These are phyloP conservation scores for Archips xylosteana DNA, from an alignment of 2,888 invertebrate species.

Conservation along the genomic window DNA sequence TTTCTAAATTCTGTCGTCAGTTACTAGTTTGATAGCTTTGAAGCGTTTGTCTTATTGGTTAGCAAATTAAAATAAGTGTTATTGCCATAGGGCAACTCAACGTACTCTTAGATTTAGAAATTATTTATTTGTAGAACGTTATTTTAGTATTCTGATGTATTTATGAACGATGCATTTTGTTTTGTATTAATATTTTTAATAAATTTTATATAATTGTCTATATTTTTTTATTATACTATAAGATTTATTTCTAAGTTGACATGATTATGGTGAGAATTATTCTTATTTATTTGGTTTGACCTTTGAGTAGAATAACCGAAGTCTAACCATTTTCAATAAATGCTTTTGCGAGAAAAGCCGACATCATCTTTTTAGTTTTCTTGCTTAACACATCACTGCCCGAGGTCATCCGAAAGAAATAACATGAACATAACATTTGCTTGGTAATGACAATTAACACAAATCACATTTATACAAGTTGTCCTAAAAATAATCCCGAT, in stretches of 20 bases:
- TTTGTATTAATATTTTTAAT: constrained; percentile 10
- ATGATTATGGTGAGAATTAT: constrained; percentile 26
- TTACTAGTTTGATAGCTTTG: too few species aligned
- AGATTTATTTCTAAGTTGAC: neutral
- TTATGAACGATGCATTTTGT: constrained; percentile 16
- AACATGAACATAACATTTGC: neutral
- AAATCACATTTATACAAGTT: too few species aligned
- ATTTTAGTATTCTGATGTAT: neutral
- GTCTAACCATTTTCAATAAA: constrained; percentile 4
- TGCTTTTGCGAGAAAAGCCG: neutral
- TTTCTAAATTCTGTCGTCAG: too few species aligned
- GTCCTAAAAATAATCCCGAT: too few species aligned
- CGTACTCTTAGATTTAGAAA: too few species aligned
- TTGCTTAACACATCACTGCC: neutral
- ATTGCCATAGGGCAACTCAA: too few species aligned
- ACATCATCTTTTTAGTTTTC: neutral
- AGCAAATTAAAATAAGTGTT: too few species aligned
- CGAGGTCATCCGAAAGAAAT: neutral
- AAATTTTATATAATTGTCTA: neutral
- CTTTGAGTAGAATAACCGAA: constrained; percentile 2
- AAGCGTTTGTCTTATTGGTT: too few species aligned
- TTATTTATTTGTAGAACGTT: neutral
- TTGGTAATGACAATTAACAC: too few species aligned
- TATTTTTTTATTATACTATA: neutral
- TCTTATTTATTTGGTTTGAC: constrained; percentile 12